These are phyloP conservation scores for Taurulus bubalis DNA, from an alignment of 2,113 vertebrate species.

Conservation along the genomic window DNA sequence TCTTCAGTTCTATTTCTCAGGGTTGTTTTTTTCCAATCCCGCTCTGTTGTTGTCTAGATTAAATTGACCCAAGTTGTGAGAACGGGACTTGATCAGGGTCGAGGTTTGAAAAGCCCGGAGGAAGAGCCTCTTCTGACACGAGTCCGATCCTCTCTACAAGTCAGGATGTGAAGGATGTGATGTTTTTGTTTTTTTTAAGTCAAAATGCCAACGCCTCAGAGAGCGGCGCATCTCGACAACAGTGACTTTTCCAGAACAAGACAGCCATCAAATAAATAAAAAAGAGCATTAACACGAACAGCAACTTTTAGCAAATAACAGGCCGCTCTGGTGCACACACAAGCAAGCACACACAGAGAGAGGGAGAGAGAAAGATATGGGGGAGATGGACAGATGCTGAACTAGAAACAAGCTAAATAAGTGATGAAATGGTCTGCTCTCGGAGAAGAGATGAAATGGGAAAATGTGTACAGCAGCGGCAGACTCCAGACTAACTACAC, in stretches of 20 bases:
- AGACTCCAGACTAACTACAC: slow-evolving; percentile 25
- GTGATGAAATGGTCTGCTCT: slow-evolving; percentile 64
- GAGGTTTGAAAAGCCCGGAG: background rate
- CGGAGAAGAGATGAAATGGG: slow-evolving; percentile 55
- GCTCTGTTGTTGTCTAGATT: slow-evolving; percentile 4
- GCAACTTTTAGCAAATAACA: slow-evolving; percentile 57
- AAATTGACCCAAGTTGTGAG: slow-evolving; percentile 5
- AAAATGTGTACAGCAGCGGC: slow-evolving; percentile 54
- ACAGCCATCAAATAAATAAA: slow-evolving; percentile 45
- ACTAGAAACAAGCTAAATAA: slow-evolving; percentile 71
- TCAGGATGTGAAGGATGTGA: background rate
- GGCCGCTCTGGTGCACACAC: slow-evolving; percentile 45
- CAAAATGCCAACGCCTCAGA: slow-evolving; percentile 23
- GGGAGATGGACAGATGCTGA: slow-evolving; percentile 69
- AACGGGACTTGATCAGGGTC: background rate
- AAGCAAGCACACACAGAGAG: slow-evolving; percentile 54
- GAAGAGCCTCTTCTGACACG: background rate
- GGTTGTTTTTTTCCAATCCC: background rate
- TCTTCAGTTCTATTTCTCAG: background rate
- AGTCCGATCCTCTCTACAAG: slow-evolving; percentile 24
- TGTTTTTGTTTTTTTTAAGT: slow-evolving; percentile 34
- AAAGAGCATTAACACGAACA: slow-evolving; percentile 31
- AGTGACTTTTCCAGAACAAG: slow-evolving; percentile 31
- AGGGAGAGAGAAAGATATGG: slow-evolving; percentile 37
- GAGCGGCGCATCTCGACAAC: slow-evolving; percentile 21